Conservation (phyloP, 2,113 vertebrate species). For the Amia ocellicauda region DNA sequence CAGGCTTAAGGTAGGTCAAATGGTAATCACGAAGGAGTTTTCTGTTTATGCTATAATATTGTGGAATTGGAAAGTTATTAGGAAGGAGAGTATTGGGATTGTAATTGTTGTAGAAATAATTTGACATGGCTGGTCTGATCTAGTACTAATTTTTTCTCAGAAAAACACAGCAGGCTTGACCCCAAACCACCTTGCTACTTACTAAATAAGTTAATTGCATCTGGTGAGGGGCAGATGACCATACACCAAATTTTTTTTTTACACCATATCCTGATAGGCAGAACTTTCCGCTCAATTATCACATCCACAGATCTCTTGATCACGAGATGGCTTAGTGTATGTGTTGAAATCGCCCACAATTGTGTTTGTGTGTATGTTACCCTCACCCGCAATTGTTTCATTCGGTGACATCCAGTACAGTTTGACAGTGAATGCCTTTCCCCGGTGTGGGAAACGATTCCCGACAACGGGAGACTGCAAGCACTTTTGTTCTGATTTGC, state of each 20-base stretch:
- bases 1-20: conserved; percentile 37
- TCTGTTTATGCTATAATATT: conserved; percentile 43
- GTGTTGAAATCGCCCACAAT: conserved; percentile 42
- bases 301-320: conserved; percentile 58
- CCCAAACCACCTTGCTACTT: conserved; percentile 35
- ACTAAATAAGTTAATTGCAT: conserved; percentile 49
- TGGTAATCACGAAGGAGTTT: conserved; percentile 37
- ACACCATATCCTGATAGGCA: conserved; percentile 72
- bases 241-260: conserved; percentile 59
- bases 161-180: conserved; percentile 27
- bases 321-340: conserved; percentile 63
- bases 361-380: conserved; percentile 41
- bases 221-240: conserved; percentile 53
- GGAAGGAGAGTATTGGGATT: conserved; percentile 33
- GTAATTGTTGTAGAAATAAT: conserved; percentile 30
- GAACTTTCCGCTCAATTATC: conserved; percentile 72
- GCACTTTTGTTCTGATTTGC: conserved; percentile 47
- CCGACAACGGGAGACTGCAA: conserved; percentile 51
- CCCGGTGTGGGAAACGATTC: conserved; percentile 60
- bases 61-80: conserved; percentile 51
- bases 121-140: conserved; percentile 18
- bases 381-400: conserved; percentile 56
- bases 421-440: conserved; percentile 60
- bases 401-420: conserved; percentile 58
- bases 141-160: conserved; percentile 31